phyloP scores from a whole-genome alignment of 2,888 invertebrate genomes.

The Andrena marginata region DNA sequence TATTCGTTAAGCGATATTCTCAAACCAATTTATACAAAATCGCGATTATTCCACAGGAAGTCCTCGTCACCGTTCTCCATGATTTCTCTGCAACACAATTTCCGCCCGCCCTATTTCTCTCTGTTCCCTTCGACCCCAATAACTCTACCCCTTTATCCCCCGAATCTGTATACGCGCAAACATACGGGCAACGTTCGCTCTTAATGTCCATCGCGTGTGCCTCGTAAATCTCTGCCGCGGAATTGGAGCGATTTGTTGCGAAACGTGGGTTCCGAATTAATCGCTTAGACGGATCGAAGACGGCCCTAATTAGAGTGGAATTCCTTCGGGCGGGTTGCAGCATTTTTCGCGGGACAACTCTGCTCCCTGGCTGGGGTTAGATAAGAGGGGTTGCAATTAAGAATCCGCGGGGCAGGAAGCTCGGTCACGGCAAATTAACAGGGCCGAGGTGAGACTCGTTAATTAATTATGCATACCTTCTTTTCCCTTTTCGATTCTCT shows the following conservation, averaged over 20 bases:
- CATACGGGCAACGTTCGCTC: neutral
- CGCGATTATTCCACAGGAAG: neutral
- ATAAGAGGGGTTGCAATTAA: constrained; percentile 40
- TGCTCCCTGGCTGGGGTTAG: neutral
- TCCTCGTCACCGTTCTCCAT: neutral
- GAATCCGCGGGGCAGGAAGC: constrained; percentile 23
- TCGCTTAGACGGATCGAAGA: neutral
- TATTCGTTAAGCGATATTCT: neutral
- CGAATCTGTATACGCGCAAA: neutral
- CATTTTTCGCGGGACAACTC: neutral
- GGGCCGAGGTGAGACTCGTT: constrained; percentile 54
- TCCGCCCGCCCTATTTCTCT: neutral
- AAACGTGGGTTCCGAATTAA: neutral
- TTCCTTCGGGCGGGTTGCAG: neutral
- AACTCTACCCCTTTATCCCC: neutral
- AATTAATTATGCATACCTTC: constrained; percentile 72
- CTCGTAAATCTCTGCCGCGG: neutral
- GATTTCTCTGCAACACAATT: neutral
- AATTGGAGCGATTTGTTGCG: constrained; percentile 5
- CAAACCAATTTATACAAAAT: constrained; percentile 13
- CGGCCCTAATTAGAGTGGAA: neutral
- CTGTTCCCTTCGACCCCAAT: neutral
- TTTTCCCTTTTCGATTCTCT: constrained; percentile 42
- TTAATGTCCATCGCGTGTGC: constrained; percentile 2
- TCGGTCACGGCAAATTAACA: constrained; percentile 52